A percentile compares a stretch with the other conserved stretches of the same genome.
Evolutionary conservation across 2,113 vertebrate genomes (phyloP).

Genomic region (Pseudonaja textilis): DNA sequence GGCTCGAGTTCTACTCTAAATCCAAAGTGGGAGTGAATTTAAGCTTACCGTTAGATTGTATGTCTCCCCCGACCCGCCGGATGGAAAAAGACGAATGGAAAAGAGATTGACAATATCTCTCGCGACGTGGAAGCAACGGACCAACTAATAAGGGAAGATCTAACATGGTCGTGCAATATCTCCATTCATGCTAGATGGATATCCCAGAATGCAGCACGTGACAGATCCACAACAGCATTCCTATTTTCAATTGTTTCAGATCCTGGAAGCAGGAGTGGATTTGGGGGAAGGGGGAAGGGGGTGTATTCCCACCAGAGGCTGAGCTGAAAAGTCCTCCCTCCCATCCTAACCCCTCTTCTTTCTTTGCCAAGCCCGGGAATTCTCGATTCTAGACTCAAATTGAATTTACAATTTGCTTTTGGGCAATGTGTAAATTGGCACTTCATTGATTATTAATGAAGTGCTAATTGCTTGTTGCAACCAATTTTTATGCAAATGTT

Average conservation of each 20-base stretch:
- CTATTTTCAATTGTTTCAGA: not conserved
- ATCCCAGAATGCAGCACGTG: not conserved
- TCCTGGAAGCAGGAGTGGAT: not conserved
- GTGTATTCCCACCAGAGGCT: not conserved
- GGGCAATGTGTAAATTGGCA: conserved; percentile 77
- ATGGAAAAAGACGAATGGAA: not conserved
- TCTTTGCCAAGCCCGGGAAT: conserved; percentile 57
- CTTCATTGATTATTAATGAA: conserved; percentile 82
- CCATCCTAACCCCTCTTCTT: not conserved
- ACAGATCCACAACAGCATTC: too few species aligned
- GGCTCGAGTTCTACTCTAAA: not conserved
- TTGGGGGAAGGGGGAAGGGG: not conserved
- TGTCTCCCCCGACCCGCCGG: not conserved
- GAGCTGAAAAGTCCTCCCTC: conserved; percentile 32
- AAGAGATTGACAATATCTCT: not conserved
- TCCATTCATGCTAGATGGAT: not conserved
- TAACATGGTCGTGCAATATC: too few species aligned
- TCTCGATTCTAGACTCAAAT: conserved; percentile 67
- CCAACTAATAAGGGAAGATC: not conserved
- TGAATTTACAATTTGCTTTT: conserved; percentile 74
- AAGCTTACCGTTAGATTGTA: not conserved
- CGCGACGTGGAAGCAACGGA: not conserved
- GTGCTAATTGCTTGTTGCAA: conserved; percentile 80
- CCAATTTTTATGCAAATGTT: conserved; percentile 72
- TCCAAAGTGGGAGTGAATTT: not conserved